These are phyloP conservation scores for Aeoliscus strigatus DNA, from an alignment of 2,797 vertebrate species.

Conservation along the genomic window DNA sequence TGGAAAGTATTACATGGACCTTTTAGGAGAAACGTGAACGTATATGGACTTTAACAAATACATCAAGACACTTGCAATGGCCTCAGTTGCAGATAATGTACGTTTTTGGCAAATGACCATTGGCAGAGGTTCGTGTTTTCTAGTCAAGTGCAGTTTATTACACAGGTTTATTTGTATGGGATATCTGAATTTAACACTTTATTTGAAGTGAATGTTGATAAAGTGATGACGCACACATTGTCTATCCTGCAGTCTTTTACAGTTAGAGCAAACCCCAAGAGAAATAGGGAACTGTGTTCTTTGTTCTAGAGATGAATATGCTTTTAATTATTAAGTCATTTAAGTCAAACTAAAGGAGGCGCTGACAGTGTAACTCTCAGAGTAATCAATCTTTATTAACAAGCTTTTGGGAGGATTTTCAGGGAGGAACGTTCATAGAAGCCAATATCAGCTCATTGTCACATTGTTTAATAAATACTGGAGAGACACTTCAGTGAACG, in stretches of 20 bases:
- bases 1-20: no score
- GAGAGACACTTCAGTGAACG: constrained; percentile 40
- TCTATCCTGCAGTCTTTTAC: neutral
- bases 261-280: constrained; percentile 8
- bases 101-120: no score
- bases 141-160: neutral
- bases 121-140: no score
- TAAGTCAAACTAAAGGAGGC: constrained; percentile 13
- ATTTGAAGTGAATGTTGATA: neutral
- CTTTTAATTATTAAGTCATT: constrained; percentile 41
- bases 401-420: constrained; percentile 31
- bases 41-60: no score
- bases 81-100: no score
- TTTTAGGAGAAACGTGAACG: no score
- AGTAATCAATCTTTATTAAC: constrained; percentile 54
- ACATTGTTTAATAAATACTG: constrained; percentile 38
- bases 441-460: constrained; percentile 33
- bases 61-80: no score
- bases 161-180: neutral
- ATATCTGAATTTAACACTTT: neutral
- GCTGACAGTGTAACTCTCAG: constrained; percentile 18
- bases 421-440: constrained; percentile 21
- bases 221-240: neutral
- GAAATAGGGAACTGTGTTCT: constrained; percentile 13
- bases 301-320: constrained; percentile 22